Conservation (phyloP, 2,113 vertebrate species). For the Eurypyga helias region DNA sequence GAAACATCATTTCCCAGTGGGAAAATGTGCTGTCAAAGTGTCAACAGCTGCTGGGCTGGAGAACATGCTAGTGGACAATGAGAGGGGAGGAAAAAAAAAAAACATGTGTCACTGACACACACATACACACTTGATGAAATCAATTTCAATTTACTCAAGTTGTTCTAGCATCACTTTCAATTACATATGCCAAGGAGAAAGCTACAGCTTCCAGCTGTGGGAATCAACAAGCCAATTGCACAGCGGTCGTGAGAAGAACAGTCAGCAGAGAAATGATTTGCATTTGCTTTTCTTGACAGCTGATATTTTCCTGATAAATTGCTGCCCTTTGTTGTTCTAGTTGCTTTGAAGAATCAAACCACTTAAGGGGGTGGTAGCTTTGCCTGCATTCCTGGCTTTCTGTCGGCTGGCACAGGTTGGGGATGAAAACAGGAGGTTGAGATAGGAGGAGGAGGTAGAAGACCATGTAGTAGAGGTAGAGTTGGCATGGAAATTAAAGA, state of each 20-base stretch:
- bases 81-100: background rate
- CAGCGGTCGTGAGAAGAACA: conserved; percentile 45
- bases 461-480: background rate
- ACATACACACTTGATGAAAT: conserved; percentile 30
- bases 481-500: background rate
- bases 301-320: conserved; percentile 69
- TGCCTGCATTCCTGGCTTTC: background rate
- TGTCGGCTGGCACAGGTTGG: background rate
- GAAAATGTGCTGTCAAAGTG: background rate
- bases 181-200: conserved; percentile 47
- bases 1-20: conserved; percentile 8
- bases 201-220: conserved; percentile 63
- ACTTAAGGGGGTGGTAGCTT: conserved; percentile 22
- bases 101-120: background rate
- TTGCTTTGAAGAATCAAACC: conserved; percentile 43
- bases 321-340: conserved; percentile 62
- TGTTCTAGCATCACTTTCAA: conserved; percentile 39
- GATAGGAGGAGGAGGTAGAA: background rate
- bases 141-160: conserved; percentile 39
- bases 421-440: background rate
- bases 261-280: conserved; percentile 39
- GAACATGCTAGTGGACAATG: conserved; percentile 38
- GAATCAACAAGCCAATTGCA: conserved; percentile 57
- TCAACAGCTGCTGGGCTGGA: conserved; percentile 34
- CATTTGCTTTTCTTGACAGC: conserved; percentile 61